Conservation (phyloP, 1,140 invertebrate genomes). For the Mylabris phalerata region DNA sequence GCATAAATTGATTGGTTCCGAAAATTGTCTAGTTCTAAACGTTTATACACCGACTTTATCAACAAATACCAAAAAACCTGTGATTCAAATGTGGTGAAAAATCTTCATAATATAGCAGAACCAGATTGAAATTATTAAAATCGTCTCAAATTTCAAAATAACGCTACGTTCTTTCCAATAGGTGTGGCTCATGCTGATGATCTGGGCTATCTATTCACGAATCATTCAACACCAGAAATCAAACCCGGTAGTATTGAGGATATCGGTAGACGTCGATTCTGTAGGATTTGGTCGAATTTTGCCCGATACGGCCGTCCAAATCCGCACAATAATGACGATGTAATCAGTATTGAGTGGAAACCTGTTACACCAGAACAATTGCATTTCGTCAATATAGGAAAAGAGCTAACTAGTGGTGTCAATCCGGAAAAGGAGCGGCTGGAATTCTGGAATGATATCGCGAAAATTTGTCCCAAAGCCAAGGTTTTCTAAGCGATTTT, state of each 20-base stretch:
- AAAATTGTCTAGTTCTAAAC: too few relatives aligned
- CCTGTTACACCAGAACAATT: conserved; percentile 31
- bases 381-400: conserved; percentile 36
- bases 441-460: conserved; percentile 35
- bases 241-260: conserved; percentile 32
- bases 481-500: too few relatives aligned
- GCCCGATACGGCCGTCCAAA: conserved; percentile 43
- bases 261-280: conserved; percentile 17
- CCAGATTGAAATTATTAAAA: too few relatives aligned
- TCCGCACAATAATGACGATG: conserved; percentile 1
- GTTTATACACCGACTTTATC: too few relatives aligned
- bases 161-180: background rate
- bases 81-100: too few relatives aligned
- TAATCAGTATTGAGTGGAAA: conserved; percentile 28
- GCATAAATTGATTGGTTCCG: too few relatives aligned
- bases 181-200: conserved; percentile 58
- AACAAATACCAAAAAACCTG: too few relatives aligned
- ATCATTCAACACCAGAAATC: conserved; percentile 39
- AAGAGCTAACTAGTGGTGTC: conserved; percentile 25
- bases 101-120: too few relatives aligned
- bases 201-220: conserved; percentile 53
- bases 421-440: conserved; percentile 39
- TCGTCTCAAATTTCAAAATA: too few relatives aligned
- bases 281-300: conserved; percentile 46
- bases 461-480: too few relatives aligned